These are phyloP conservation scores for Lordiphosa clarofinis DNA, from an alignment of 1,140 invertebrate species.

Conservation along the genomic window DNA sequence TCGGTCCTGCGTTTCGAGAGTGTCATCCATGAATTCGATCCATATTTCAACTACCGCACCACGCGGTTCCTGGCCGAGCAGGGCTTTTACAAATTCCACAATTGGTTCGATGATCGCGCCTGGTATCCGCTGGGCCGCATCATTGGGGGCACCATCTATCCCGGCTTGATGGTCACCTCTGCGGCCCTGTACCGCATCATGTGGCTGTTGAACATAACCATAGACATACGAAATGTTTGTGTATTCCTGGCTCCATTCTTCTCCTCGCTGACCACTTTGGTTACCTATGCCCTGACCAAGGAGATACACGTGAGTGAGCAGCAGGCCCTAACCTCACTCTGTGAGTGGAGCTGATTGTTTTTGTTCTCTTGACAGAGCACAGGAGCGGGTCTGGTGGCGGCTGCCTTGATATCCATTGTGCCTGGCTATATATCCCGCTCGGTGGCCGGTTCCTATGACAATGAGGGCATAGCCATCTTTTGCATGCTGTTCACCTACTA, in stretches of 20 bases:
- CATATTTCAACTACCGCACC: conserved; percentile 99
- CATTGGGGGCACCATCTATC: conserved; percentile 98
- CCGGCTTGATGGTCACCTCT: conserved; percentile 98
- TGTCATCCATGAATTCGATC: conserved; percentile 99
- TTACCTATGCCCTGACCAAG: conserved; percentile 97
- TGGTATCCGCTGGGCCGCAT: conserved; percentile 99
- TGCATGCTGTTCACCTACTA: conserved; percentile 99
- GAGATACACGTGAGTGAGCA: conserved; percentile 93
- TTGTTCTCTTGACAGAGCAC: conserved; percentile 84
- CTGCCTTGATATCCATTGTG: conserved; percentile 97
- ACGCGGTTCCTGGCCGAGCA: conserved; percentile 96
- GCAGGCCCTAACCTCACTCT: conserved; percentile 30
- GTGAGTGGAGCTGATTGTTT: too few relatives aligned
- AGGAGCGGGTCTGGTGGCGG: conserved; percentile 94
- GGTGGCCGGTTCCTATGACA: conserved; percentile 98
- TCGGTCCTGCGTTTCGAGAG: conserved; percentile 98
- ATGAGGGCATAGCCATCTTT: conserved; percentile 99
- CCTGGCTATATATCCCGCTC: conserved; percentile 98
- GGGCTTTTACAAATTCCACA: conserved; percentile 98
- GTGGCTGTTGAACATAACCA: conserved; percentile 94
- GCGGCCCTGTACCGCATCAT: conserved; percentile 94
- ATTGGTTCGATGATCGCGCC: conserved; percentile 99
- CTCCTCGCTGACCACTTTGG: conserved; percentile 96
- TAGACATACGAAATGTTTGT: conserved; percentile 98
- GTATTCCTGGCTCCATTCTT: conserved; percentile 98